Percentiles rank a stretch among this genome's conserved stretches.
Evolutionary conservation across 1,140 invertebrate genomes (phyloP).

Genomic region (Ephestia elutella): DNA sequence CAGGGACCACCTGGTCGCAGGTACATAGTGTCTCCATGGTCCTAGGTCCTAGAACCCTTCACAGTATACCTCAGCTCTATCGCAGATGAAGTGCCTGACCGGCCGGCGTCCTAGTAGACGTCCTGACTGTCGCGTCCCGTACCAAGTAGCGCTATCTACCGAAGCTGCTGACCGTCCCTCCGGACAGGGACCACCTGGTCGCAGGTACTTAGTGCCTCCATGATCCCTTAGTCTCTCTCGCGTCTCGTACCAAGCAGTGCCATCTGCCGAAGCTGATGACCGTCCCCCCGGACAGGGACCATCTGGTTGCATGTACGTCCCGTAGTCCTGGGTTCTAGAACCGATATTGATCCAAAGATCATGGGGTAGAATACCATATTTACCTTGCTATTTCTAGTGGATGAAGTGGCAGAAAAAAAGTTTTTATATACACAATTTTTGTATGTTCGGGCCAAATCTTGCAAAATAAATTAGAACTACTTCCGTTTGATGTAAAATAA

Average conservation of each 20-base stretch:
- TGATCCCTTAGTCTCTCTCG: too few species aligned
- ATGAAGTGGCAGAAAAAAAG: too few species aligned
- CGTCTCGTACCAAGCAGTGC: background rate
- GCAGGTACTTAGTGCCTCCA: too few species aligned
- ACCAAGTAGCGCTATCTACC: background rate
- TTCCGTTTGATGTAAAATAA: too few species aligned
- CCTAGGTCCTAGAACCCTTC: too few species aligned
- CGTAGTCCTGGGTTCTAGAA: too few species aligned
- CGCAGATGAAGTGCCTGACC: slow-evolving; percentile 33
- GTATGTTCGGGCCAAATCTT: too few species aligned
- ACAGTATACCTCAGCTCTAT: slow-evolving; percentile 18
- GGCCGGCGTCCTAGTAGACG: slow-evolving; percentile 36
- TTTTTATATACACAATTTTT: too few species aligned
- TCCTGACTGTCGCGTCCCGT: slow-evolving; percentile 22
- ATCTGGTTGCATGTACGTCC: slow-evolving; percentile 36
- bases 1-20: slow-evolving; percentile 40
- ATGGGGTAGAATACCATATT: too few species aligned
- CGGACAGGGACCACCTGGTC: slow-evolving; percentile 35
- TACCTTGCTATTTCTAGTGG: too few species aligned
- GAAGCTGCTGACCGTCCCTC: background rate
- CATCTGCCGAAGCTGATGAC: background rate
- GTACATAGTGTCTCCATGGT: slow-evolving; percentile 16
- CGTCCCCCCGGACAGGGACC: slow-evolving; percentile 20
- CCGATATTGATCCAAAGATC: too few species aligned
- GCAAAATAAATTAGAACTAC: too few species aligned